Evolutionary conservation across 2,797 vertebrate genomes (phyloP), one percentile per base, ranked within the genome.

Genomic region (Aselliscus stoliczkanus): DNA sequence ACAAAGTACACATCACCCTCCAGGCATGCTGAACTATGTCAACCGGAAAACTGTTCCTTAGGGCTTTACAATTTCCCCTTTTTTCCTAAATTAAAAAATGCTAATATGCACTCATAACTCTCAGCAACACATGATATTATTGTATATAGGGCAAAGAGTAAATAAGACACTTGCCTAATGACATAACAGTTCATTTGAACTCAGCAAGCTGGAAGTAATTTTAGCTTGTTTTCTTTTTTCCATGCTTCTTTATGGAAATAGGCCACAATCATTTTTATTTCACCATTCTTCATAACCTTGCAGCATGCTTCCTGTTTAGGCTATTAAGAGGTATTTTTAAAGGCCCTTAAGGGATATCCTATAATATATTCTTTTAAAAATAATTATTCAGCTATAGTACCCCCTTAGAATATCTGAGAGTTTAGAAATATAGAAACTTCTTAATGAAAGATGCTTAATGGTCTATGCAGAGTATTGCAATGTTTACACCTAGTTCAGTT

Each of bases 81-180:
- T 90, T 93, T 86, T 84, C 73, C 95, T 94, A 94, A 94, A 96
- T 95, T 95, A 95, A 95, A 97, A 97, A 96, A 95, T 94, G 90
- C 60, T 90, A 96, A 79, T 47, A 65, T 95, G 96, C 95, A 93
- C 93, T 56, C 65, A 93, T 84, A 88, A 93, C 84, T 95, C 81
- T 75, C 52, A 37, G 5, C 65, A 91, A 50, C 88, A 79, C 67
- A 47, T 50, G 83, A 70, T 93, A 67, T 95, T 94, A 95, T 94
- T 64, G 15, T 90, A 95, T 80, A 90, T 62, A 58, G 81, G 85
- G 90, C 96, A 90, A 83, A 95, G 85, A 95, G 96, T 95, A 97
- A 95, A 76, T 93, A 94, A 84, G 90, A 93, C 92, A 80, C 90
- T 95, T 73, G 54, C 77, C 76, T 96, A 83, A 93, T 95, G 95